Percentiles rank a stretch among this genome's conserved stretches.
Evolutionary conservation across 2,888 invertebrate species (phyloP).

Genomic region (Oxystoma pomonae): DNA sequence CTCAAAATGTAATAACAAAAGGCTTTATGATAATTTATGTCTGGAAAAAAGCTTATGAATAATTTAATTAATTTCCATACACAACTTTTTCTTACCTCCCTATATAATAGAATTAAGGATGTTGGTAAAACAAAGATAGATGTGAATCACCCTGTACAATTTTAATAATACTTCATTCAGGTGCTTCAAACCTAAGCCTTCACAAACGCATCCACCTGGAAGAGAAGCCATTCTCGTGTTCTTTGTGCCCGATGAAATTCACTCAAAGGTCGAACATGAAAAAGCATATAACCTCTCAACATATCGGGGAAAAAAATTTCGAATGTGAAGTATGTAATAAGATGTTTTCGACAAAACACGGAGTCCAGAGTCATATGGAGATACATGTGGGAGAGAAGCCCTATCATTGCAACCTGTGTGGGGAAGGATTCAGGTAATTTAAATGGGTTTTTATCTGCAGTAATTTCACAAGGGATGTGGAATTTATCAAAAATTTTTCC

Average conservation of each 20-base stretch:
- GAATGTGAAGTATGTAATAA: slow-evolving; percentile 10
- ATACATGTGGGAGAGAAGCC: slow-evolving; percentile 15
- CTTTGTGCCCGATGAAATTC: slow-evolving; percentile 8
- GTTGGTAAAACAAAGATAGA: too few relatives aligned
- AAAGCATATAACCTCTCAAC: slow-evolving; percentile 12
- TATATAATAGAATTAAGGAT: too few relatives aligned
- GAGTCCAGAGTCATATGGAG: slow-evolving; percentile 16
- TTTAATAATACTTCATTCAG: too few relatives aligned
- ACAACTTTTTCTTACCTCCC: too few relatives aligned
- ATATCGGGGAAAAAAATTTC: slow-evolving; percentile 9
- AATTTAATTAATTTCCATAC: too few relatives aligned
- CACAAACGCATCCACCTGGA: slow-evolving; percentile 14
- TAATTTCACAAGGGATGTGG: too few relatives aligned
- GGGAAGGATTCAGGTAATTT: slow-evolving; percentile 1
- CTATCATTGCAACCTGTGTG: slow-evolving; percentile 14
- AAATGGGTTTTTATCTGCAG: too few relatives aligned
- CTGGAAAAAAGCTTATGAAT: too few relatives aligned
- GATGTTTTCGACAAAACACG: slow-evolving; percentile 13
- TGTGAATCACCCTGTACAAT: too few relatives aligned
- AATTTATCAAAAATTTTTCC: too few relatives aligned
- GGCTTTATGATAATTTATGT: too few relatives aligned
- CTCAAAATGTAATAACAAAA: too few relatives aligned
- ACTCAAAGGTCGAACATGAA: slow-evolving; percentile 12
- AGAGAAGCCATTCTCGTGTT: slow-evolving; percentile 10
- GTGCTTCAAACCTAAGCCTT: slow-evolving; percentile 10